Percentiles rank a stretch among this genome's conserved stretches.
Evolutionary conservation across 2,888 invertebrate genomes (phyloP).

Genomic region (Phlogophora meticulosa): DNA sequence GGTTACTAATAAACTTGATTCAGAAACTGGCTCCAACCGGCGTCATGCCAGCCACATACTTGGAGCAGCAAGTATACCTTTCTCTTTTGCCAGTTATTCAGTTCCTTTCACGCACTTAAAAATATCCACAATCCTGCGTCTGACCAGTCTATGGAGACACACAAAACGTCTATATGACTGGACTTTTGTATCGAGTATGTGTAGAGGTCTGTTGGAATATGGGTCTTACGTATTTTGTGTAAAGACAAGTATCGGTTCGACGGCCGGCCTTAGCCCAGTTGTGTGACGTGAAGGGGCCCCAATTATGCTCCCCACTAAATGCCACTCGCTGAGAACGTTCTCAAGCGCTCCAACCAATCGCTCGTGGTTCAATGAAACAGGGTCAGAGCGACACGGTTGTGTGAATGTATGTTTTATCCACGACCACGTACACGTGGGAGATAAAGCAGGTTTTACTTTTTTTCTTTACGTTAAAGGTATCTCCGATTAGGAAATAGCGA

Average conservation of each 20-base stretch:
- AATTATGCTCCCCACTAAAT: slow-evolving; percentile 75
- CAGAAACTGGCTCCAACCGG: slow-evolving; percentile 68
- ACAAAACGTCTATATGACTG: slow-evolving; percentile 45
- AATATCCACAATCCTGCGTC: slow-evolving; percentile 70
- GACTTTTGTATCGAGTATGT: slow-evolving; percentile 50
- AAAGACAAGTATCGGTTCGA: slow-evolving; percentile 78
- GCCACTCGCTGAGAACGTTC: slow-evolving; percentile 76
- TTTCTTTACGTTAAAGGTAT: slow-evolving; percentile 42
- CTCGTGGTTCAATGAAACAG: slow-evolving; percentile 77
- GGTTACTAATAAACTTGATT: slow-evolving; percentile 70
- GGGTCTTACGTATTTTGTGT: slow-evolving; percentile 74
- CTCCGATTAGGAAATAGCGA: slow-evolving; percentile 56
- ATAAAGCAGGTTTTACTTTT: slow-evolving; percentile 66
- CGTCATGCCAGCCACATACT: slow-evolving; percentile 61
- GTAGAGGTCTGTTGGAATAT: slow-evolving; percentile 58
- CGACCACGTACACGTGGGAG: slow-evolving; percentile 59
- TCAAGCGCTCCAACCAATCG: slow-evolving; percentile 70
- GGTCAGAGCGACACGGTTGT: slow-evolving; percentile 72
- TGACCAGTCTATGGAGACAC: slow-evolving; percentile 71
- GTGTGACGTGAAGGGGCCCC: slow-evolving; percentile 87
- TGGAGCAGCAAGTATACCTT: slow-evolving; percentile 74
- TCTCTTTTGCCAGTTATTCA: slow-evolving; percentile 80
- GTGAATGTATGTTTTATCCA: slow-evolving; percentile 62
- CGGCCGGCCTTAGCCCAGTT: slow-evolving; percentile 90
- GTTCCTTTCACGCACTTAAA: slow-evolving; percentile 81